Base-by-base conservation (phyloP, 2,113 vertebrate genomes). In the Poeciliopsis turrubarensis region DNA sequence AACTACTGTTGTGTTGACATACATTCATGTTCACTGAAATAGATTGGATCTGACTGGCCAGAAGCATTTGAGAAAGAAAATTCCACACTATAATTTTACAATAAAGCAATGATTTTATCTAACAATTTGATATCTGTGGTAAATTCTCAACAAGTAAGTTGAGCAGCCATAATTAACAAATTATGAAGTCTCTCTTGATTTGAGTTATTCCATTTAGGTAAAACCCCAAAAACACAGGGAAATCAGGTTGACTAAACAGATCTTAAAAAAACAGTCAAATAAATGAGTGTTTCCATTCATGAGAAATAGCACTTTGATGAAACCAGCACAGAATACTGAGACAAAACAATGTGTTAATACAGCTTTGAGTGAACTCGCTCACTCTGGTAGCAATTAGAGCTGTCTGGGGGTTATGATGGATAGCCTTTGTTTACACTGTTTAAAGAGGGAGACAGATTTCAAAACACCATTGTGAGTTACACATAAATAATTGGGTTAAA, bases 371-470 rank as follows among this genome's bases (percentile, higher is more conserved):
- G 71, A 68, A 61, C 70, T 32, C 72, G 79, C 63, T 70, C n/a
- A 31, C 84, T 94, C 94, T 95, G 94, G 93, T 81, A 94, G 90
- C 86, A 91, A 94, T 95, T 95, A 94, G 25, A 76, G 85, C 89
- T 92, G 90, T 90, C 93, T 76, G 68, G 51, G 73, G 70, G 84
- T 94, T 92, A 93, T 94, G 94, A 95, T 94, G 88, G 91, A 95
- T 94, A 82, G 91, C 89, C 91, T 94, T 94, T 95, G 93, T 94
- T 95, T 94, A 94, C 93, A 89, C 65, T 93, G 92, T 93, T 95
- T 95, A 93, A 94, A 94, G 89, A 74, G 70, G 72, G 87, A 87
- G 93, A 87, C 91, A 85, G 87, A 90, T 93, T 93, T 94, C 86
- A 93, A 95, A 95, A 92, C 94, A 94, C 90, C 77, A 84, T 86